Conservation (phyloP, 1,140 invertebrate genomes). For the Zophobas morio region DNA sequence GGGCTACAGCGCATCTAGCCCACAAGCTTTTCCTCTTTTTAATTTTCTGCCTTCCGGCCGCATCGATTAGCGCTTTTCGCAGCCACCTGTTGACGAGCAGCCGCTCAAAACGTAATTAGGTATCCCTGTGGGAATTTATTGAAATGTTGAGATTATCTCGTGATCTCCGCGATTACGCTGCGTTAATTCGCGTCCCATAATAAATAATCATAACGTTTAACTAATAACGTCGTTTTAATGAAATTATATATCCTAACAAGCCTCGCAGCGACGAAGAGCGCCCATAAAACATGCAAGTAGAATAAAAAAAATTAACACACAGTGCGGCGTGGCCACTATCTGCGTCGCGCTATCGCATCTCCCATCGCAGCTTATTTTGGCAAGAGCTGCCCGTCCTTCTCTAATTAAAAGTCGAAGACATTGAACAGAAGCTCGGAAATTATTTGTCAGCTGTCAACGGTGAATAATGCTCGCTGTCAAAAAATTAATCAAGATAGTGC, state of each 20-base stretch:
- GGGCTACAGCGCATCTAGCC: too few relatives aligned
- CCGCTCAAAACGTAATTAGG: conserved; percentile 5
- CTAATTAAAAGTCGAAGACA: conserved; percentile 26
- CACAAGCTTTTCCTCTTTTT: too few relatives aligned
- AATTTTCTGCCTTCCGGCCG: too few relatives aligned
- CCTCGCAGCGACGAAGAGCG: not conserved
- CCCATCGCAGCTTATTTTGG: conserved; percentile 9
- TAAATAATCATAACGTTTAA: conserved; percentile 28
- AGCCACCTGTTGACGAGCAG: conserved; percentile 19
- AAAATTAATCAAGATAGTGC: conserved; percentile 40
- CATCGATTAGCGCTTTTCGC: not conserved
- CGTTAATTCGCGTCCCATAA: conserved; percentile 1
- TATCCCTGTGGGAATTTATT: conserved; percentile 26
- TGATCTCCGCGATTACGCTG: conserved; percentile 2
- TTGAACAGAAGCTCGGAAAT: conserved; percentile 39
- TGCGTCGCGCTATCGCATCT: not conserved
- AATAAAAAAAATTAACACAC: conserved; percentile 7
- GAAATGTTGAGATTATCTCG: conserved; percentile 21
- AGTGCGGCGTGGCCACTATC: not conserved
- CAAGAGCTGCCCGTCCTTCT: not conserved
- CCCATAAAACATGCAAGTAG: too few relatives aligned
- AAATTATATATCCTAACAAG: not conserved
- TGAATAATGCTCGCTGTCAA: conserved; percentile 25
- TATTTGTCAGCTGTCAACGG: conserved; percentile 32
- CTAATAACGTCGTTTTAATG: conserved; percentile 16